A percentile compares a stretch with the other conserved stretches of the same genome.
These are phyloP conservation scores for Balaeniceps rex DNA, from an alignment of 2,113 vertebrate species.

Conservation along the genomic window DNA sequence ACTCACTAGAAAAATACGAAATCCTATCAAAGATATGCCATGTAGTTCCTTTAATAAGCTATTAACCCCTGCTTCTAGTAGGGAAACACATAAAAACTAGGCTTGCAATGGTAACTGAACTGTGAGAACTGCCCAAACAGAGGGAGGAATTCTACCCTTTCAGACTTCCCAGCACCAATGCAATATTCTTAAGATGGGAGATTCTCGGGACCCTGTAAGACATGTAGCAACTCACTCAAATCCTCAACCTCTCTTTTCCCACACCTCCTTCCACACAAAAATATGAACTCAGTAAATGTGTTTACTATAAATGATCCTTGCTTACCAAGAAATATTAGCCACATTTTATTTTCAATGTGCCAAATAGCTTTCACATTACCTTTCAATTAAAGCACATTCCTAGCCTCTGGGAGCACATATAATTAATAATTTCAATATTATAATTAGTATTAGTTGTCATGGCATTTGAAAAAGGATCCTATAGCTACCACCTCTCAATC, in stretches of 20 bases:
- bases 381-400: neutral
- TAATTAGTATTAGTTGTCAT: conserved; percentile 9
- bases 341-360: neutral
- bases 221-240: neutral
- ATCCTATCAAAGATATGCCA: neutral
- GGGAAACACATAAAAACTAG: neutral
- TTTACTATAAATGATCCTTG: neutral
- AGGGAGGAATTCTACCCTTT: neutral
- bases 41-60: neutral
- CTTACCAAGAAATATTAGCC: neutral
- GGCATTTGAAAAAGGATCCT: conserved; percentile 4
- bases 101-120: neutral
- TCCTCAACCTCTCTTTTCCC: neutral
- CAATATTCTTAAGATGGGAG: neutral
- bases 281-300: neutral
- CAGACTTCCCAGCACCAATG: neutral
- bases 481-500: conserved; percentile 22
- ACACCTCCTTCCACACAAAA: neutral
- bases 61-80: neutral
- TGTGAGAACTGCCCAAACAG: neutral
- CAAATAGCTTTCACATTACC: neutral
- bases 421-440: neutral
- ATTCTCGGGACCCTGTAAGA: neutral
- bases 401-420: neutral
- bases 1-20: neutral